Evolutionary conservation across 2,113 vertebrate species (phyloP).

Genomic region (Saguinus imperator): DNA sequence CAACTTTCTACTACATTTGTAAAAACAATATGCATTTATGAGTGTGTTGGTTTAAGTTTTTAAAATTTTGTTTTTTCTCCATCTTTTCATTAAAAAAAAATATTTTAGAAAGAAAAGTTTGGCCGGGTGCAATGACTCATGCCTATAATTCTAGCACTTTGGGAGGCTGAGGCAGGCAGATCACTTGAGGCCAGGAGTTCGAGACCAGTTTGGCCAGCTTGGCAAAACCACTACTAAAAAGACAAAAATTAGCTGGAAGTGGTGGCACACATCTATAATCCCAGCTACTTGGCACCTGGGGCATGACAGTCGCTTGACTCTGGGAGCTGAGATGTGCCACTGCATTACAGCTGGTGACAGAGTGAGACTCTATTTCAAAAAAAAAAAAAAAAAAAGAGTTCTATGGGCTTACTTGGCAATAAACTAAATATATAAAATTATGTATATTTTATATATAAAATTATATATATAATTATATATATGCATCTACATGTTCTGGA

Average conservation of each 20-base stretch:
- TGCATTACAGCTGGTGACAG: background rate
- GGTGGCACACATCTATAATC: background rate
- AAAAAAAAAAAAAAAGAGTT: background rate
- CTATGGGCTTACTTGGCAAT: background rate
- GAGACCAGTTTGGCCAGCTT: background rate
- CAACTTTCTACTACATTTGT: background rate
- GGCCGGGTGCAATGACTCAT: background rate
- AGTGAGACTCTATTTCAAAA: background rate
- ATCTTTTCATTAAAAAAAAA: background rate
- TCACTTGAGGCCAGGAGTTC: background rate
- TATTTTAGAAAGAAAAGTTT: background rate
- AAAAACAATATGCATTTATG: conserved; percentile 6
- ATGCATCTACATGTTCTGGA: background rate
- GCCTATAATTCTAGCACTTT: background rate
- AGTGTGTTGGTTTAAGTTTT: conserved; percentile 13
- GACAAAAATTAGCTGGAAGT: background rate
- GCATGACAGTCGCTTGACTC: background rate
- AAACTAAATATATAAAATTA: background rate
- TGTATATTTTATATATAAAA: background rate
- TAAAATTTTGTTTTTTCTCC: background rate
- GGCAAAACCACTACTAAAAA: background rate
- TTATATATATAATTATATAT: background rate
- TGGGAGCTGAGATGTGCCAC: background rate
- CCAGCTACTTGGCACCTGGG: background rate
- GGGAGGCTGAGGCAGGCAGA: background rate